These are phyloP conservation scores for Acipenser transmontanus DNA, from an alignment of 2,797 vertebrate species.

Conservation along the genomic window DNA sequence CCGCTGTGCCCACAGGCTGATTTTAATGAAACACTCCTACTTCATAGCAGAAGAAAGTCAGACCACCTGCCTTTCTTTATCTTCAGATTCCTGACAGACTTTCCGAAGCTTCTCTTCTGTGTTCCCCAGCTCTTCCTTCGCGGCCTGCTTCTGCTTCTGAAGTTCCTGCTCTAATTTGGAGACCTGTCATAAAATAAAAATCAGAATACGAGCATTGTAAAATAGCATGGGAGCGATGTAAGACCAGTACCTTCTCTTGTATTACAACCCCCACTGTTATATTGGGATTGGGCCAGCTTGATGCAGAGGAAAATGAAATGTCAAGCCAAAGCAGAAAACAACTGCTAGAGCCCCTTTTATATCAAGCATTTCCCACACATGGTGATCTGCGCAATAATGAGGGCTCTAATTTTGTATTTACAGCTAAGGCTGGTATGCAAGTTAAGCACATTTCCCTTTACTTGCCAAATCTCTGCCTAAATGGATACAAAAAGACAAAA, in stretches of 20 bases:
- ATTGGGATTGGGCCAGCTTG: background rate
- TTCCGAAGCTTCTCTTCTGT: conserved; percentile 53
- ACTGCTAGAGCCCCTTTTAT: too few relatives aligned
- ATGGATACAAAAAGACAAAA: too few relatives aligned
- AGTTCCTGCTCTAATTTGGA: conserved; percentile 77
- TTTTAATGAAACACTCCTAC: conserved; percentile 32
- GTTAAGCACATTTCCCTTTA: too few relatives aligned
- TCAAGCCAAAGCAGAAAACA: background rate
- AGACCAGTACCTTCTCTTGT: background rate
- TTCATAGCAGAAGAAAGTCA: conserved; percentile 45
- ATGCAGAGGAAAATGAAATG: conserved; percentile 17
- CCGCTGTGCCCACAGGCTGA: background rate
- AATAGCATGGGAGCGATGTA: background rate
- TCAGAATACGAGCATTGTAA: background rate
- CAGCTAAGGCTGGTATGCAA: too few relatives aligned
- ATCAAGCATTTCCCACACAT: too few relatives aligned
- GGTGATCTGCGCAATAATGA: too few relatives aligned
- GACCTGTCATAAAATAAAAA: conserved; percentile 55
- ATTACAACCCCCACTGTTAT: background rate
- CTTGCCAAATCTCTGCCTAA: too few relatives aligned
- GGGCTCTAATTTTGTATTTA: too few relatives aligned
- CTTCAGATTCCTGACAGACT: conserved; percentile 52
- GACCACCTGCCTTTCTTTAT: conserved; percentile 52
- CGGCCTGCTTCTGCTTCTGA: conserved; percentile 60
- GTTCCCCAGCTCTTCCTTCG: conserved; percentile 58